Evolutionary conservation across 2,797 vertebrate genomes (phyloP).

Genomic region (Saxicola maurus): DNA sequence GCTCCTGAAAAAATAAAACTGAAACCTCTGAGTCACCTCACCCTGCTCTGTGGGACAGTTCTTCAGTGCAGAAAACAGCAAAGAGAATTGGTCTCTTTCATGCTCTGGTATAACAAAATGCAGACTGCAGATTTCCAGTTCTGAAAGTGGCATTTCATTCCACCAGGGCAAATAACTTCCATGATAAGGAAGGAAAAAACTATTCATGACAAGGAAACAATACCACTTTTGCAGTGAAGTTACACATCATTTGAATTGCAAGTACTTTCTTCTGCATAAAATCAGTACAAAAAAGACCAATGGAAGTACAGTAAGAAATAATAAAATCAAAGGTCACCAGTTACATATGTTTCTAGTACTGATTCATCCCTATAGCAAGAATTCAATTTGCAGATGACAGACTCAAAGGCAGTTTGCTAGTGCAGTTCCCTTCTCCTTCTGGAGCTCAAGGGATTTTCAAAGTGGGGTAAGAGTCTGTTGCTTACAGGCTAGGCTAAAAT

Average conservation of each 20-base stretch:
- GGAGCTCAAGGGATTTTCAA: background rate
- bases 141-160: background rate
- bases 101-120: background rate
- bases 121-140: background rate
- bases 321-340: background rate
- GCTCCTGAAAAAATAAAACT: background rate
- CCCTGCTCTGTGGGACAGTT: background rate
- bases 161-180: background rate
- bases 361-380: slow-evolving; percentile 22
- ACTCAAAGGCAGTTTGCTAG: background rate
- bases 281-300: background rate
- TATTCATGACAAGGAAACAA: background rate
- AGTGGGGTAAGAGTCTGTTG: background rate
- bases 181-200: background rate
- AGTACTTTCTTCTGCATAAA: background rate
- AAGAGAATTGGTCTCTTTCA: background rate
- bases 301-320: background rate
- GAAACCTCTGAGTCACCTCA: background rate
- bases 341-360: background rate
- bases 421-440: background rate
- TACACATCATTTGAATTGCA: background rate
- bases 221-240: background rate
- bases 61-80: background rate
- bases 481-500: background rate
- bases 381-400: slow-evolving; percentile 18